A percentile compares a stretch with the other conserved stretches of the same genome.
Conservation (phyloP, 1,140 invertebrate species). For the Bombus pyrosoma region DNA sequence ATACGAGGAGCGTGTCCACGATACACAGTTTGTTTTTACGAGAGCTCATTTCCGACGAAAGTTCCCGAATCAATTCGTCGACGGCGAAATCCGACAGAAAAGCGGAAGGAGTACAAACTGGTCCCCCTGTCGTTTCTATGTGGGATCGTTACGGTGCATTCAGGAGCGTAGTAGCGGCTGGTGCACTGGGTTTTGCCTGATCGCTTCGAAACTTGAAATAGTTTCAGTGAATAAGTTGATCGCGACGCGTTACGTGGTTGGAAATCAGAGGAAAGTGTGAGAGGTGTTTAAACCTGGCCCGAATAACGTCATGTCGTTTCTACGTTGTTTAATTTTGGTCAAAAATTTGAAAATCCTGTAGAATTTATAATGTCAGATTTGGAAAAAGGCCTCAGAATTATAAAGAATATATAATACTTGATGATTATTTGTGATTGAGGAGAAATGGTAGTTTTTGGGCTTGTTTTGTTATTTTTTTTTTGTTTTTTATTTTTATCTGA, state of each 20-base stretch:
- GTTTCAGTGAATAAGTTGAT: constrained; percentile 37
- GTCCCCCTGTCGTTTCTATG: constrained; percentile 6
- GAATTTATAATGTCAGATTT: no score
- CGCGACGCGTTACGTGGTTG: background rate
- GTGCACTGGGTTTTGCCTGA: background rate
- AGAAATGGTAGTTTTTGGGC: no score
- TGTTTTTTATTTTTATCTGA: background rate
- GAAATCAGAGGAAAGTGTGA: background rate
- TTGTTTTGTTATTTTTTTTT: background rate
- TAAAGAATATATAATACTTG: no score
- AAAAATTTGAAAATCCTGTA: no score
- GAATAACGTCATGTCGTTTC: background rate
- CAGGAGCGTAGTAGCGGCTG: background rate
- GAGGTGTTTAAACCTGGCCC: background rate
- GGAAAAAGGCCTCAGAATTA: no score
- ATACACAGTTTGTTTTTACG: constrained; percentile 12
- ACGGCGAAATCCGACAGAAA: constrained; percentile 39
- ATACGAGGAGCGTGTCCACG: background rate
- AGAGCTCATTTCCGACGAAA: constrained; percentile 40
- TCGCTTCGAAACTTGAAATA: constrained; percentile 67
- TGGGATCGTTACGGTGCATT: constrained; percentile 52
- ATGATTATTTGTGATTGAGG: no score
- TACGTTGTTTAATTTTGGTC: no score
- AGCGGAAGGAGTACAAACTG: constrained; percentile 29
- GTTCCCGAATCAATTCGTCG: constrained; percentile 29